Base-by-base conservation (phyloP, 2,113 vertebrate species). In the Nesoenas mayeri region DNA sequence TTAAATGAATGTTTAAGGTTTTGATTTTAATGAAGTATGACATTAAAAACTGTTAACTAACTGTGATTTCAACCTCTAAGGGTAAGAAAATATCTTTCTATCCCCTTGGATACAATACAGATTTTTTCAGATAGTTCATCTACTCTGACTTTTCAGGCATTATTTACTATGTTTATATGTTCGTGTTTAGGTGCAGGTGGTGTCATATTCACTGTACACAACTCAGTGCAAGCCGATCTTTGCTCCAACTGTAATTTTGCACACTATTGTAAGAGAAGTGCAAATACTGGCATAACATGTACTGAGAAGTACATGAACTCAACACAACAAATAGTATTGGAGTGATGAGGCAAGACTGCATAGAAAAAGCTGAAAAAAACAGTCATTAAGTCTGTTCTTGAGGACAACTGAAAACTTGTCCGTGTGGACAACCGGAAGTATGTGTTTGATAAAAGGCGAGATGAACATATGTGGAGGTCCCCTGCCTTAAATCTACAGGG, bases 401-500 rank as follows among this genome's bases (percentile, higher is more conserved):
- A 69, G 61, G 29, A 54, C 26, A 60, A 25, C 53, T 24, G 2
- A 75, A 66, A 71, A 25, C 11, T 85, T 83, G 66, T 38, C 34
- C 10, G 3, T 12, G 13, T 22, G 20, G 19, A 60, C 20, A 44
- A 34, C 11, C 60, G 53, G 53, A 86, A 48, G 4, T 24, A 15
- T 28, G 13, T 29, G 40, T 54, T 50, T 67, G 60, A 15, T 54
- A 36, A 42, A 64, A 54, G 34, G 20, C 69, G 38, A 54, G 12
- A 9, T 42, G 18, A 34, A 25, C 0, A 0, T 36, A 24, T 0
- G 0, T 34, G 38, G 34, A 79, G 5, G 4, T 50, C 14, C 16
- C 53, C 31, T 61, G 24, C 34, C 66, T 65, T 60, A 54, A 66
- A 22, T 50, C 8, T 65, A 38, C 31, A 29, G n/a, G 77, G 51